These are phyloP conservation scores for Protobothrops mucrosquamatus DNA, from an alignment of 2,113 vertebrate species.

Conservation along the genomic window DNA sequence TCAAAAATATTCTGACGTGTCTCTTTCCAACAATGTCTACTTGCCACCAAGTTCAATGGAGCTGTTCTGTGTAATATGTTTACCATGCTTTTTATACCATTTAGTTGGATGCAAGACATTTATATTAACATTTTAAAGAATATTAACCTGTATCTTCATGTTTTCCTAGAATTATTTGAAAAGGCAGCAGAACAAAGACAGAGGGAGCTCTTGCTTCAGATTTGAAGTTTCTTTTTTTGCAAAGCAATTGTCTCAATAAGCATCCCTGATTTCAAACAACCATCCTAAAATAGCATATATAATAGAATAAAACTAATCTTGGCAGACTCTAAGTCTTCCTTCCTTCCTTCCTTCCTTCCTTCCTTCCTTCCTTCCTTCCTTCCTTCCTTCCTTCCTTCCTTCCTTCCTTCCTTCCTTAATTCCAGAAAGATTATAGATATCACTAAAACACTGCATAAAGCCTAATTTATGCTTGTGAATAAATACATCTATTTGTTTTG, in stretches of 20 bases:
- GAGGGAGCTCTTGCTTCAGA: constrained; percentile 67
- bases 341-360: no score
- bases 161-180: background rate
- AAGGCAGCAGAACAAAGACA: constrained; percentile 32
- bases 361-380: background rate
- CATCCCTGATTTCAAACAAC: constrained; percentile 21
- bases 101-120: background rate
- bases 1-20: background rate
- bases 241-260: constrained; percentile 17
- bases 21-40: background rate
- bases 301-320: background rate
- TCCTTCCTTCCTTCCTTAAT: background rate
- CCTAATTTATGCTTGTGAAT: background rate
- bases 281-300: background rate
- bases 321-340: background rate
- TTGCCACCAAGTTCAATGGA: background rate
- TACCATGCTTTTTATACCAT: background rate
- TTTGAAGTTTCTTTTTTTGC: constrained; percentile 36
- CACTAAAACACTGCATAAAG: background rate
- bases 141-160: constrained; percentile 14
- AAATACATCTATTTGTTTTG: background rate
- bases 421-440: background rate
- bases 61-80: background rate
- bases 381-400: background rate
- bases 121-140: background rate